Evolutionary conservation across 2,888 invertebrate genomes (phyloP).

Genomic region (Drosophila atripex): DNA sequence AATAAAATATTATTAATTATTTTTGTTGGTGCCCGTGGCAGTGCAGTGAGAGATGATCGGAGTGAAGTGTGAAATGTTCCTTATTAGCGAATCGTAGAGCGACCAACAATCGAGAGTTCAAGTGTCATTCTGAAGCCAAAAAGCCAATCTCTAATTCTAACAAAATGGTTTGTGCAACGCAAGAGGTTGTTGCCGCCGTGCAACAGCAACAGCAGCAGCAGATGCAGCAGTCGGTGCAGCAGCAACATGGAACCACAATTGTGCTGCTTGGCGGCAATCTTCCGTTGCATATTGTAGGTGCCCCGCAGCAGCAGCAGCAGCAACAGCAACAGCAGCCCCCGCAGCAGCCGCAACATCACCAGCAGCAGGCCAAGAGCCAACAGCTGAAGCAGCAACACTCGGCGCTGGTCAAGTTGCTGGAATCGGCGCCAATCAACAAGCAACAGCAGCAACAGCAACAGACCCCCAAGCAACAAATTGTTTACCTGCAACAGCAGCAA

Average conservation of each 20-base stretch:
- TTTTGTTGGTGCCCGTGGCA: conserved; percentile 74
- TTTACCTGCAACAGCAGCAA: conserved; percentile 50
- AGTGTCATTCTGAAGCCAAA: conserved; percentile 81
- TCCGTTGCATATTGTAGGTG: conserved; percentile 52
- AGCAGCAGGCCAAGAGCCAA: conserved; percentile 79
- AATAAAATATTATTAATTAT: conserved; percentile 38
- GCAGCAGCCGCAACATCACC: conserved; percentile 56
- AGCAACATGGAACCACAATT: conserved; percentile 76
- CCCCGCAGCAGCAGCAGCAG: conserved; percentile 47
- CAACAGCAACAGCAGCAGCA: conserved; percentile 51
- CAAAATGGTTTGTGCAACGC: conserved; percentile 84
- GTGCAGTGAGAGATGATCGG: conserved; percentile 59
- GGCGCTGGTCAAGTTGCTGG: conserved; percentile 87
- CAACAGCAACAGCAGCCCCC: conserved; percentile 52
- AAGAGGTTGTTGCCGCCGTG: conserved; percentile 62
- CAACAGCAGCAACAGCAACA: conserved; percentile 52
- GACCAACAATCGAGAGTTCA: conserved; percentile 58
- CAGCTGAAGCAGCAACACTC: conserved; percentile 87
- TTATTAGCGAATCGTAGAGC: conserved; percentile 79
- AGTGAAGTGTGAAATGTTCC: conserved; percentile 81
- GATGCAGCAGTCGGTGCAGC: conserved; percentile 56
- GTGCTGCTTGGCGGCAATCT: conserved; percentile 68
- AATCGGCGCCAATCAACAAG: conserved; percentile 84
- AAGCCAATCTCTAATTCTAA: conserved; percentile 53
- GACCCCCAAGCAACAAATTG: conserved; percentile 47